phyloP scores from a whole-genome alignment of 2,797 vertebrate species.

The Naso thynnoides region DNA sequence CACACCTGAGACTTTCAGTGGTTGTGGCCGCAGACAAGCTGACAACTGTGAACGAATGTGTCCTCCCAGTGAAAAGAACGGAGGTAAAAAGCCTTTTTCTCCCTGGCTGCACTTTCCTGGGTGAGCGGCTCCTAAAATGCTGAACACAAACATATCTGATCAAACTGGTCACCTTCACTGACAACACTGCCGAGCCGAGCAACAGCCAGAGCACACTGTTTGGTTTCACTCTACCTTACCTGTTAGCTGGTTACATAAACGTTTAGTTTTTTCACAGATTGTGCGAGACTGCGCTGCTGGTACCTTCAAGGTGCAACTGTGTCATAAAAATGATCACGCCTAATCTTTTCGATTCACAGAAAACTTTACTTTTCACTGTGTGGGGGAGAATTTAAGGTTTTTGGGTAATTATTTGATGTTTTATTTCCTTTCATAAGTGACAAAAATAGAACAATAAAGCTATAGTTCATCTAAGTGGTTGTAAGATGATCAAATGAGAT shows the following conservation, averaged over 20 bases:
- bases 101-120: background rate
- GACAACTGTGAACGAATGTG: background rate
- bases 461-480: background rate
- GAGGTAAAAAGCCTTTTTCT: conserved; percentile 5
- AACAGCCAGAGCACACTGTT: background rate
- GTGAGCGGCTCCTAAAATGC: background rate
- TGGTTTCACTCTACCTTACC: background rate
- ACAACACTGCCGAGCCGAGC: background rate
- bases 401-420: background rate
- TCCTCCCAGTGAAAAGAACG: background rate
- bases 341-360: background rate
- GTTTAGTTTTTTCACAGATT: background rate
- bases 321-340: background rate
- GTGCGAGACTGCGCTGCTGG: background rate
- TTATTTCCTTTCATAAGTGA: background rate
- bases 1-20: background rate
- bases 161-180: background rate
- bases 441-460: no score
- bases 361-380: background rate
- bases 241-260: background rate
- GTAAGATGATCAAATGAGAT: background rate
- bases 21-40: conserved; percentile 3
- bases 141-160: conserved; percentile 14
- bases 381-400: background rate
- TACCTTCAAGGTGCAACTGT: background rate